Conservation (phyloP, 2,888 invertebrate genomes). For the Rugalucina vietnamica region DNA sequence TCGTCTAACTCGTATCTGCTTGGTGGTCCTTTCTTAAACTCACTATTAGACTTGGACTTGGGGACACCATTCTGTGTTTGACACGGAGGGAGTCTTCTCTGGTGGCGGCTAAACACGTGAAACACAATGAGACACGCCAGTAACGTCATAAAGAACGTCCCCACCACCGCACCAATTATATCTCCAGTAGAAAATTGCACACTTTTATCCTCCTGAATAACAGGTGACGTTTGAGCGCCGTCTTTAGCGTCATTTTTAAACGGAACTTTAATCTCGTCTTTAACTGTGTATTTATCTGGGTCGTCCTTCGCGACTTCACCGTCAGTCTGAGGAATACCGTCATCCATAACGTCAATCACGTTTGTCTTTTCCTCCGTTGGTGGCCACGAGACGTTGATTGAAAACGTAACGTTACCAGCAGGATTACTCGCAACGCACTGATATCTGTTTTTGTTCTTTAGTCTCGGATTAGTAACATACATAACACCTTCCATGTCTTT, state of each 20-base stretch:
- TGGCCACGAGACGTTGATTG: slow-evolving; percentile 82
- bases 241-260: slow-evolving; percentile 34
- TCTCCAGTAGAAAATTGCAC: slow-evolving; percentile 78
- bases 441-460: slow-evolving; percentile 75
- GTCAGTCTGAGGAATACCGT: neutral
- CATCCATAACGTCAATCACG: slow-evolving; percentile 32
- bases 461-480: slow-evolving; percentile 72
- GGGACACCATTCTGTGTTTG: slow-evolving; percentile 47
- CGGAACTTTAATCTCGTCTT: slow-evolving; percentile 12
- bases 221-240: neutral
- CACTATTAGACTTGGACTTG: neutral
- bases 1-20: slow-evolving; percentile 57
- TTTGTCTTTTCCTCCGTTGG: slow-evolving; percentile 37
- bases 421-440: slow-evolving; percentile 82
- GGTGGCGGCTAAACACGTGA: slow-evolving; percentile 72
- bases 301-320: slow-evolving; percentile 27
- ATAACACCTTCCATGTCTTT: slow-evolving; percentile 77
- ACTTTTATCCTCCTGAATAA: slow-evolving; percentile 23
- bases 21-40: slow-evolving; percentile 56
- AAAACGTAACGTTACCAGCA: slow-evolving; percentile 82
- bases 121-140: slow-evolving; percentile 78
- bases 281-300: neutral
- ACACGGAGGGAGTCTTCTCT: slow-evolving; percentile 39
- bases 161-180: slow-evolving; percentile 82
- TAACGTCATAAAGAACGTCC: slow-evolving; percentile 81